Evolutionary conservation across 2,797 vertebrate genomes (phyloP).

Genomic region (Phoeniculus purpureus): DNA sequence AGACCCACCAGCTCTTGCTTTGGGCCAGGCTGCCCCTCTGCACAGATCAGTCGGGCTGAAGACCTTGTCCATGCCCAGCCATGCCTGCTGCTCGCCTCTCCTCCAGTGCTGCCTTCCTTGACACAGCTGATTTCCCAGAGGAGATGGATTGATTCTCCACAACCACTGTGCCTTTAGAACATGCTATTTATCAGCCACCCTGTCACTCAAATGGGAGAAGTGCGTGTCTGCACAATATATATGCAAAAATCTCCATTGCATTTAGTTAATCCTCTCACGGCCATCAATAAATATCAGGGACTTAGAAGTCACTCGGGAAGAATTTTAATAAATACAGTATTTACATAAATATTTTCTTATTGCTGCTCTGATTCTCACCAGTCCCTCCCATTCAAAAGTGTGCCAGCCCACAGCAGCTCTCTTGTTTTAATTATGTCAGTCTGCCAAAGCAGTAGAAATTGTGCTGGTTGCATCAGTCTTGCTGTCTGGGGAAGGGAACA

Average conservation of each 20-base stretch:
- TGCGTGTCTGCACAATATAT: background rate
- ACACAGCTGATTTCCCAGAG: conserved; percentile 42
- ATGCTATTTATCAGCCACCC: conserved; percentile 20
- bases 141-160: conserved; percentile 48
- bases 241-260: background rate
- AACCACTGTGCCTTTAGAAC: conserved; percentile 14
- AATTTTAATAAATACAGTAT: conserved; percentile 36
- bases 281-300: background rate
- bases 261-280: conserved; percentile 35
- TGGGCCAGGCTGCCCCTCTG: background rate
- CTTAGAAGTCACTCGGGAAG: background rate
- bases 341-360: background rate
- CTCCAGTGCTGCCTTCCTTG: background rate
- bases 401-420: background rate
- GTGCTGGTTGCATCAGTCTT: background rate
- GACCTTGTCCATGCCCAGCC: background rate
- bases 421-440: background rate
- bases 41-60: background rate
- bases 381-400: background rate
- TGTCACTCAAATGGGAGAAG: conserved; percentile 4
- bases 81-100: background rate
- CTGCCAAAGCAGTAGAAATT: background rate
- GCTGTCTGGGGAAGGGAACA: background rate
- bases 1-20: background rate
- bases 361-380: background rate